phyloP scores from a whole-genome alignment of 2,888 invertebrate genomes.

The Drosophila setosimentum region DNA sequence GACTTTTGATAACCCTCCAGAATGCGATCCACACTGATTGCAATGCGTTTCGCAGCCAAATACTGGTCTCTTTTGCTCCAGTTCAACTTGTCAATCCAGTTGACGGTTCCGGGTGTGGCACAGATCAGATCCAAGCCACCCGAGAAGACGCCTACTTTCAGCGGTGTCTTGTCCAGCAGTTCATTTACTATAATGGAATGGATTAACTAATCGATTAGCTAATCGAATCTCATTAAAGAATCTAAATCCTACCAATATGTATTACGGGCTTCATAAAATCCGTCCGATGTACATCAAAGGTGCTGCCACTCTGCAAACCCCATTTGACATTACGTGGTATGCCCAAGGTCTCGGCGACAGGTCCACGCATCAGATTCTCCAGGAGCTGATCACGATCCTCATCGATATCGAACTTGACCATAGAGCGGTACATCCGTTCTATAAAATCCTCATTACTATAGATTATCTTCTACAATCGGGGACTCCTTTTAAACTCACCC shows the following conservation, averaged over 20 bases:
- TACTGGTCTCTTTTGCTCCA: constrained; percentile 88
- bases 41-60: constrained; percentile 86
- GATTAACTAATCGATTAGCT: background rate
- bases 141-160: constrained; percentile 90
- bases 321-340: constrained; percentile 89
- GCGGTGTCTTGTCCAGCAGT: constrained; percentile 88
- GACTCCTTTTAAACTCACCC: constrained; percentile 32
- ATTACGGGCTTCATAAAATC: constrained; percentile 94
- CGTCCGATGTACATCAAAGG: constrained; percentile 87
- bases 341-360: constrained; percentile 88
- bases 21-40: constrained; percentile 87
- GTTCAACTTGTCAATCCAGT: constrained; percentile 91
- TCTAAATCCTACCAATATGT: constrained; percentile 86
- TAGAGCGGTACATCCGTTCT: constrained; percentile 68
- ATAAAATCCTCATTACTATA: too few relatives aligned
- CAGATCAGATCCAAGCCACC: constrained; percentile 95
- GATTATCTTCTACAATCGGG: too few relatives aligned
- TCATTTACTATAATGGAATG: constrained; percentile 87
- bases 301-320: constrained; percentile 87
- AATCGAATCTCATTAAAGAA: background rate
- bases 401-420: constrained; percentile 77
- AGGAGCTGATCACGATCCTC: constrained; percentile 82
- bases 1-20: constrained; percentile 91
- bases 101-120: constrained; percentile 90
- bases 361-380: constrained; percentile 89